Evolutionary conservation across 2,888 invertebrate genomes (phyloP).

Genomic region (Gymnocheta viridis): DNA sequence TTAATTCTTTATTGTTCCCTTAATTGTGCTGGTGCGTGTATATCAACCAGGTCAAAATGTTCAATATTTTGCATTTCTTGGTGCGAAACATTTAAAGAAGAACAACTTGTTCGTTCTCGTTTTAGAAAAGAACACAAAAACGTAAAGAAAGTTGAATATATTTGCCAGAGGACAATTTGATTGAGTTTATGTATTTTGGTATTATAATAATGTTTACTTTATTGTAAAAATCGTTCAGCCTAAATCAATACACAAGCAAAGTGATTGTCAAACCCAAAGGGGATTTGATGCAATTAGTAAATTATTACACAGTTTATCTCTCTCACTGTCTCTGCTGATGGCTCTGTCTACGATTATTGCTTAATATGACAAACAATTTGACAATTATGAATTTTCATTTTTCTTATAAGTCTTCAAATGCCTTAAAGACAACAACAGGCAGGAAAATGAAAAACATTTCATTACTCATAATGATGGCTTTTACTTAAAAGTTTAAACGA

Average conservation of each 20-base stretch:
- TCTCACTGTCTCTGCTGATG: background rate
- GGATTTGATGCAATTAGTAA: conserved; percentile 27
- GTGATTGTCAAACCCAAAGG: conserved; percentile 10
- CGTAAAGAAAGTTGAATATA: too few species aligned
- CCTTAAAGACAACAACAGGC: conserved; percentile 8
- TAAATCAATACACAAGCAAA: background rate
- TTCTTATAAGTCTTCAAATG: conserved; percentile 2
- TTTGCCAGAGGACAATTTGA: background rate
- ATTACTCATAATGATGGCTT: conserved; percentile 10
- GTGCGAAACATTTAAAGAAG: background rate
- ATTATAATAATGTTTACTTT: background rate
- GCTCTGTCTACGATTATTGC: background rate
- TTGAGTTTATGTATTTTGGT: background rate
- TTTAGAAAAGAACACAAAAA: background rate
- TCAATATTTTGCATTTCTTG: background rate
- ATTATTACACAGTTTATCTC: conserved; percentile 35
- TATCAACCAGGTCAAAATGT: too few species aligned
- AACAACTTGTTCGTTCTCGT: background rate
- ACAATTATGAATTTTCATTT: conserved; percentile 33
- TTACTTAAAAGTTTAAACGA: conserved; percentile 43
- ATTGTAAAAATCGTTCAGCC: background rate
- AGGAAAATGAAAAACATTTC: conserved; percentile 15
- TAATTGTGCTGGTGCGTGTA: too few species aligned
- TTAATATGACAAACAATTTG: conserved; percentile 34
- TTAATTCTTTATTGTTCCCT: too few species aligned